Conservation (phyloP, 2,888 invertebrate genomes). For the Steinernema carpocapsae region DNA sequence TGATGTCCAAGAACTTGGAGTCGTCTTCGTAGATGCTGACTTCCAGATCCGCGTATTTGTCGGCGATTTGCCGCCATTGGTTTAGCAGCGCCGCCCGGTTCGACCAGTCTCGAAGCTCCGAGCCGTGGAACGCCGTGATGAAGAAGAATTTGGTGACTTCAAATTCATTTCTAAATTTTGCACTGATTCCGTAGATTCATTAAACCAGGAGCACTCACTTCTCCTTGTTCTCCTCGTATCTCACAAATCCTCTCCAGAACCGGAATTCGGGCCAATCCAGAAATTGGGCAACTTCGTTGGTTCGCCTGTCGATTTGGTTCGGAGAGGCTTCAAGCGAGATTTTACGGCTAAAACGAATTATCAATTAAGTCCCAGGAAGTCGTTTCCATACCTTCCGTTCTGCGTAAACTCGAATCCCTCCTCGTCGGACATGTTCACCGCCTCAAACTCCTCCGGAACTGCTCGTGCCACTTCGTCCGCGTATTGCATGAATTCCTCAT, state of each 20-base stretch:
- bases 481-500: slow-evolving; percentile 57
- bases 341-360: background rate
- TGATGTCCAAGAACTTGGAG: slow-evolving; percentile 65
- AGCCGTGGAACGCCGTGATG: slow-evolving; percentile 64
- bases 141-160: slow-evolving; percentile 59
- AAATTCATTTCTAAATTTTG: slow-evolving; percentile 39
- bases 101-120: slow-evolving; percentile 60
- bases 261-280: slow-evolving; percentile 67
- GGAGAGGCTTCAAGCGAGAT: slow-evolving; percentile 17
- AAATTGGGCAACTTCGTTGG: slow-evolving; percentile 61
- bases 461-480: slow-evolving; percentile 51
- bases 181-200: background rate
- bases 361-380: background rate
- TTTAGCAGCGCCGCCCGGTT: slow-evolving; percentile 59
- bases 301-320: background rate
- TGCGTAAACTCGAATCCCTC: slow-evolving; percentile 34
- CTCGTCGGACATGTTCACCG: slow-evolving; percentile 44
- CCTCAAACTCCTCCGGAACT: slow-evolving; percentile 46
- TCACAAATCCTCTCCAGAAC: slow-evolving; percentile 67
- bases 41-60: slow-evolving; percentile 60
- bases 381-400: slow-evolving; percentile 44
- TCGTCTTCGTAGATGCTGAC: slow-evolving; percentile 65
- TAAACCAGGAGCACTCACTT: slow-evolving; percentile 5
- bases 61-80: slow-evolving; percentile 62
- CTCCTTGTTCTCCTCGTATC: slow-evolving; percentile 40